phyloP scores from a whole-genome alignment of 2,888 invertebrate species.

The Ophioninae sp. region DNA sequence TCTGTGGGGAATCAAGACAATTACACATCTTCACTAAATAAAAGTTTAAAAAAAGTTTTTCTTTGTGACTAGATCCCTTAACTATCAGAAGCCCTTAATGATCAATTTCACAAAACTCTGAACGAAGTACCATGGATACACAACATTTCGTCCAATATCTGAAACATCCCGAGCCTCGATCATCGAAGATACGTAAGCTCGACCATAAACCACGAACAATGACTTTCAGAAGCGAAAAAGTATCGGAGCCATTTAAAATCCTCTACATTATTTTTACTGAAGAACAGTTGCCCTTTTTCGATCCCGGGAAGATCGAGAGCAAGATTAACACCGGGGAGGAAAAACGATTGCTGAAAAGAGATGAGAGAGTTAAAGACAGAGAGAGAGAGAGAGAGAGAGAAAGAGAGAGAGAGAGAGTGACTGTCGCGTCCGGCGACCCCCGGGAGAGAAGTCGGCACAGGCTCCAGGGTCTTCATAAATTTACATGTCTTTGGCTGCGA shows the following conservation, averaged over 20 bases:
- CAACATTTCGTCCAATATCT: no score
- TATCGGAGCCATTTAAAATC: not conserved
- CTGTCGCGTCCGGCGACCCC: constrained; percentile 60
- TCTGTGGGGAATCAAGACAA: no score
- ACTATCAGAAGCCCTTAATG: no score
- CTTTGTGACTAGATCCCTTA: no score
- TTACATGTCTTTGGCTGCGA: constrained; percentile 79
- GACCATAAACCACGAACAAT: no score
- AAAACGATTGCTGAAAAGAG: constrained; percentile 26
- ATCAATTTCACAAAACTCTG: no score
- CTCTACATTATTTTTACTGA: constrained; percentile 18
- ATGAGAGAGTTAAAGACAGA: constrained; percentile 12
- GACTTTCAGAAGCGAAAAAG: not conserved
- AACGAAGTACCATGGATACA: no score
- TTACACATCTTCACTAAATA: no score
- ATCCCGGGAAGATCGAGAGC: constrained; percentile 10
- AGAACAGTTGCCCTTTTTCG: constrained; percentile 19
- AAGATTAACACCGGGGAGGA: constrained; percentile 12
- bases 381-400: constrained; percentile 44
- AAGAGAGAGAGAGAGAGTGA: constrained; percentile 50
- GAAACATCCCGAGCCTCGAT: not conserved
- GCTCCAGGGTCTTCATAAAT: constrained; percentile 78
- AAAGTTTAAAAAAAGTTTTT: no score
- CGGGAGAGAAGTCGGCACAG: constrained; percentile 63
- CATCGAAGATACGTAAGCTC: no score